These are phyloP conservation scores for Sebastes trivittatus DNA, from an alignment of 2,797 vertebrate species.

Conservation along the genomic window DNA sequence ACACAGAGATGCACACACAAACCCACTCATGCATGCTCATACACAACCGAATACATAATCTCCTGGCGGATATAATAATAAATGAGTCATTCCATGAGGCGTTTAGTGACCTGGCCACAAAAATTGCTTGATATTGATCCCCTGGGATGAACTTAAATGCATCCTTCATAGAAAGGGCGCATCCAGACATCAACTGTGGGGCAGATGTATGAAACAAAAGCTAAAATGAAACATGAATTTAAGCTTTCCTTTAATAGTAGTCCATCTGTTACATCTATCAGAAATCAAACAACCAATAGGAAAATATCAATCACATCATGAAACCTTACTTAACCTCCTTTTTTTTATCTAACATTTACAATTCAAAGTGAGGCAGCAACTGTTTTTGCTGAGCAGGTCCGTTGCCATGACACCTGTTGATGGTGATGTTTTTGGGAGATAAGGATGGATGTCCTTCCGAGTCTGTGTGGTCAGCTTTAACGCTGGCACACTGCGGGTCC, in stretches of 20 bases:
- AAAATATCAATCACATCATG: background rate
- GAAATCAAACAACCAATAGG: background rate
- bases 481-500: background rate
- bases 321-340: background rate
- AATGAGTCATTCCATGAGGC: background rate
- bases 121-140: background rate
- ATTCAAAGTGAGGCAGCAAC: background rate
- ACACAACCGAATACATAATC: too few relatives aligned
- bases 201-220: background rate
- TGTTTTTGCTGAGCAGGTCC: background rate
- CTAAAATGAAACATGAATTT: background rate
- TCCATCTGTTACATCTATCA: background rate
- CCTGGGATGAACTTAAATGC: background rate
- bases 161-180: background rate
- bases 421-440: background rate
- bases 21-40: too few relatives aligned
- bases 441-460: background rate
- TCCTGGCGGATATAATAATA: too few relatives aligned
- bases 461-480: background rate
- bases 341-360: background rate
- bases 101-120: background rate
- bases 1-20: too few relatives aligned
- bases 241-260: too few relatives aligned
- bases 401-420: background rate
- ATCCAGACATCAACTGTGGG: rapidly evolving